Conservation (phyloP, 1,140 invertebrate genomes). For the Drosophila elegans region DNA sequence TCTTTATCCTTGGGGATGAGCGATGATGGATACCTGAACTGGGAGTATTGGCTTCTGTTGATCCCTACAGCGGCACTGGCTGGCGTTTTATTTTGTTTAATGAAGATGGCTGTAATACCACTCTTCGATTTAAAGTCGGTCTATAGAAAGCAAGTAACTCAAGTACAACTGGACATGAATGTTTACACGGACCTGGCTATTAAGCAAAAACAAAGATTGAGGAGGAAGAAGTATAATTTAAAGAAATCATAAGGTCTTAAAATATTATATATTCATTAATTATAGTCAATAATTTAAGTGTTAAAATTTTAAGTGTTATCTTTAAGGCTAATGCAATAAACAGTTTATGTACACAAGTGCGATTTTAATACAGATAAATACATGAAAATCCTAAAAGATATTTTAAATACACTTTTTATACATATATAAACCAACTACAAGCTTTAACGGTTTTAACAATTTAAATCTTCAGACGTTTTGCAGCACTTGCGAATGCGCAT, state of each 20-base stretch:
- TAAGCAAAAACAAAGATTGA: no score
- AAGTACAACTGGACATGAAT: not conserved
- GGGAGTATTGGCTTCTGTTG: slow-evolving; percentile 7
- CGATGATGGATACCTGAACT: not conserved
- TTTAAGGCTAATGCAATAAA: no score
- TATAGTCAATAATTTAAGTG: no score
- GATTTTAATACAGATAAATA: no score
- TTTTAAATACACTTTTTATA: no score
- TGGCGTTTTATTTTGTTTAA: not conserved
- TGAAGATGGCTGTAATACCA: slow-evolving; percentile 4
- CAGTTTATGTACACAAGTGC: no score
- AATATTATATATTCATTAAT: no score
- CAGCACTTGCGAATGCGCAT: not conserved
- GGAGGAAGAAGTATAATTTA: no score
- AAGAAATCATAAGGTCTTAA: no score
- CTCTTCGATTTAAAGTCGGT: not conserved
- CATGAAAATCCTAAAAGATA: no score
- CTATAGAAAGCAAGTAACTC: not conserved
- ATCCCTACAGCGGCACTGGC: slow-evolving; percentile 8
- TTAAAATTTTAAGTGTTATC: no score
- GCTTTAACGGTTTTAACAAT: not conserved
- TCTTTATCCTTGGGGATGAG: slow-evolving; percentile 2
- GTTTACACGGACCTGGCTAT: not conserved
- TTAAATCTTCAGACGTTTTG: not conserved
- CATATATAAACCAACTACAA: no score